Base-by-base conservation (phyloP, 1,140 invertebrate species). In the Nixonia krombeini region DNA sequence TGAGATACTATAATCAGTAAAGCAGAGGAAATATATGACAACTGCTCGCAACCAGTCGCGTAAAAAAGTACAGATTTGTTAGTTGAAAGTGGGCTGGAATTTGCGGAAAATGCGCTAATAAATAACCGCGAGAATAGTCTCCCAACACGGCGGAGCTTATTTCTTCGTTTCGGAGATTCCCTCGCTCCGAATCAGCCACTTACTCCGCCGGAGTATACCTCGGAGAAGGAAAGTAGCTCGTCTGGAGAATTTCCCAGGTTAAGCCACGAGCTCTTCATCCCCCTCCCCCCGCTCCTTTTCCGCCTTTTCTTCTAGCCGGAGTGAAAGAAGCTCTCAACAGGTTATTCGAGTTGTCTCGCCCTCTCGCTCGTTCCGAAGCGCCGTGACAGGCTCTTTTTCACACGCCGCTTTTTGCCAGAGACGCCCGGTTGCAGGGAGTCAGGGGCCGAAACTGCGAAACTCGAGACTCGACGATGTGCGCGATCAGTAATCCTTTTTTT, bases 261-360 rank as follows among this genome's bases (percentile, higher is more conserved):
- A 71, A 73, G 66, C 63, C 61, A 56, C 51, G 58, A 69, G 67
- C 70, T 66, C 61, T 67, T 42, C 51, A 70, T 21, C 6, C 21
- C 6, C 21, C 2, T 21, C 6, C 21, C 21, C 21, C 6, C 6
- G 21, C 13, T 23, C 10, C 23, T 72, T 73, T 74, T 75, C 66
- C 66, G 63, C 49, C 56, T 55, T 64, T 42, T 46, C 40, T 21
- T 17, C 18, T 50, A 41, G 15, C 15, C 18, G 12, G 8, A 35
- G n/a, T n/a, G n/a, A n/a, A n/a, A n/a, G 21, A 65, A 63, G 59
- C 70, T 80, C 72, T 78, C 74, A 78, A 76, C 76, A 76, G 75
- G 76, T 76, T 78, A 77, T 50, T 55, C 40, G 29, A 50, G 47
- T 59, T 55, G 59, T 66, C 71, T 65, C 51, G 37, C 8, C 28